Conservation (phyloP, 2,113 vertebrate species). For the Gnathonemus longibarbis region DNA sequence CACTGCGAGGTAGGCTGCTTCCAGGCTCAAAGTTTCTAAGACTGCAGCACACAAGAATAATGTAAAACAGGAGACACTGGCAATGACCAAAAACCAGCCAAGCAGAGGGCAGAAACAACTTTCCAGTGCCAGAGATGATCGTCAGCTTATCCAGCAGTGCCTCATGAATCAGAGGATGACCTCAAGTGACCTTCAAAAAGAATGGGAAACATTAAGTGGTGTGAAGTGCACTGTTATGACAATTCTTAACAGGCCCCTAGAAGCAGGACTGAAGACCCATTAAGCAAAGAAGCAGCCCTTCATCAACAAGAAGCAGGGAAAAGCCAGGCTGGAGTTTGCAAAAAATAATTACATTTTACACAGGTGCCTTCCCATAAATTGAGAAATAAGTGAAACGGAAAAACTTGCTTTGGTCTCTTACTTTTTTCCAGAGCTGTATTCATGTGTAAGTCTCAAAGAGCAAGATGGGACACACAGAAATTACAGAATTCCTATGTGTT, state of each 20-base stretch:
- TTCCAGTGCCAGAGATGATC: neutral
- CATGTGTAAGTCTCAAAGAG: neutral
- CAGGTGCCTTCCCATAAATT: neutral
- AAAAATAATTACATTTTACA: neutral
- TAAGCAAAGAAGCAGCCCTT: neutral
- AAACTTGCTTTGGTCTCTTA: neutral
- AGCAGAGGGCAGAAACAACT: neutral
- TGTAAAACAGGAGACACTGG: neutral
- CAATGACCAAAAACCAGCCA: neutral
- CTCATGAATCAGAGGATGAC: neutral
- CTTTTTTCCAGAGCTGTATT: neutral
- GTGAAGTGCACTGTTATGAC: neutral
- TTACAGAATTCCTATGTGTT: neutral
- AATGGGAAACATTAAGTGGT: neutral
- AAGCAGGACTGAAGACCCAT: neutral
- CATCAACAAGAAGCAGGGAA: neutral
- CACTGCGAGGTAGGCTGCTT: neutral
- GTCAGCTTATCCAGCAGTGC: neutral
- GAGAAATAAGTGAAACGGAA: neutral
- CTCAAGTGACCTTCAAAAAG: neutral
- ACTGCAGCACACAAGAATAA: neutral
- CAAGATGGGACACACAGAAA: neutral
- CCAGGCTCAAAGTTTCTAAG: neutral
- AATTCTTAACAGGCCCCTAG: neutral
- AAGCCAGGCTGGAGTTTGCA: neutral